Conservation (phyloP, 1,140 invertebrate species). For the Hormaphis cornu region DNA sequence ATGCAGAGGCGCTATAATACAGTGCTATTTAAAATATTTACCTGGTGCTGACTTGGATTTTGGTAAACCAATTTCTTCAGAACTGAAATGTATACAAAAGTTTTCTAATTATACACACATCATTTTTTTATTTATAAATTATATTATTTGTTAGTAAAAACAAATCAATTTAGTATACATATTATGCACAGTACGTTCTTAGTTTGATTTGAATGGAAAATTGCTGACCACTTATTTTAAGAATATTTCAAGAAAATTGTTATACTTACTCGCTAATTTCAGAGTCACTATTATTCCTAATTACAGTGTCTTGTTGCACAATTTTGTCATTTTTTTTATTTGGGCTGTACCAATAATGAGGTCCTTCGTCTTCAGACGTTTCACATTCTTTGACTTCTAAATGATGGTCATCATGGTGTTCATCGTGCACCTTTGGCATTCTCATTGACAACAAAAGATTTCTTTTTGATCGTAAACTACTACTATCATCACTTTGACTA, state of each 20-base stretch:
- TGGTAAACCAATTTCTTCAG: background rate
- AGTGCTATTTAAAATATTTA: background rate
- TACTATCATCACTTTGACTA: conserved; percentile 30
- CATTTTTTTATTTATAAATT: too few species aligned
- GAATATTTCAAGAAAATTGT: background rate
- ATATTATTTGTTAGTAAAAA: background rate
- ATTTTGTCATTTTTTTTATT: conserved; percentile 25
- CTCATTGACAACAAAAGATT: conserved; percentile 26
- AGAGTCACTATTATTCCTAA: background rate
- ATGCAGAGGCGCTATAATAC: too few species aligned
- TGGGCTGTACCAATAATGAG: conserved; percentile 27
- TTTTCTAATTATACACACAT: too few species aligned
- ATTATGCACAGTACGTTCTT: too few species aligned
- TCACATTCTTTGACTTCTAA: conserved; percentile 13
- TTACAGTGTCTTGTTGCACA: conserved; percentile 18
- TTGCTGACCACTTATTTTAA: too few species aligned
- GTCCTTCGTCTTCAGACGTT: conserved; percentile 20
- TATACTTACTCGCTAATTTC: conserved; percentile 7
- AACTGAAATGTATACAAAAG: background rate
- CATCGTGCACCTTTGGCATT: conserved; percentile 27
- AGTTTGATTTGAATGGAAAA: too few species aligned
- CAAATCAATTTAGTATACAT: too few species aligned
- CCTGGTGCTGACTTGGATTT: background rate
- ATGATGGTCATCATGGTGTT: conserved; percentile 15
- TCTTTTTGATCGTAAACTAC: conserved; percentile 13